Evolutionary conservation across 2,888 invertebrate genomes (phyloP).

Genomic region (Drosophila longiperda): DNA sequence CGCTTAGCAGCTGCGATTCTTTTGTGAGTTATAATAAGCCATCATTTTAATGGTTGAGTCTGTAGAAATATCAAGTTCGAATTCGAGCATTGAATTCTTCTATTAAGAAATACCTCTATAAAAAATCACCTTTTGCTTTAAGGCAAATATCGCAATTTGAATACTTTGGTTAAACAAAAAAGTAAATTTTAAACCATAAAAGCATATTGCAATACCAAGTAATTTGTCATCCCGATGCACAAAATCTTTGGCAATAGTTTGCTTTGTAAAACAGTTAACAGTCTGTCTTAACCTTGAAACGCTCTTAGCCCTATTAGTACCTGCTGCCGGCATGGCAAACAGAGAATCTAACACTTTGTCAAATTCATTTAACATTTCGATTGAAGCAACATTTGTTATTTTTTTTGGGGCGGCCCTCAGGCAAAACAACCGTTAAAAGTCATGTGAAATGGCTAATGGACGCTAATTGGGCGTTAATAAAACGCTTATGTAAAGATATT

Average conservation of each 20-base stretch:
- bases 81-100: no score
- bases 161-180: neutral
- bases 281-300: constrained; percentile 25
- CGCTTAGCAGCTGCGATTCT: constrained; percentile 8
- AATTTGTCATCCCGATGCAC: neutral
- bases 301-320: constrained; percentile 20
- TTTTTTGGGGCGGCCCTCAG: constrained; percentile 40
- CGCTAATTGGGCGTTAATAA: constrained; percentile 76
- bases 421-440: constrained; percentile 29
- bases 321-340: constrained; percentile 26
- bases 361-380: constrained; percentile 39
- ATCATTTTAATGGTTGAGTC: constrained; percentile 58
- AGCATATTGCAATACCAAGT: neutral
- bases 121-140: neutral
- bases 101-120: constrained; percentile 15
- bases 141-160: neutral
- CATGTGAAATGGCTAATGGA: constrained; percentile 64
- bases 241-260: neutral
- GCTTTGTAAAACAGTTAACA: constrained; percentile 4
- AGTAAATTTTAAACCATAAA: neutral
- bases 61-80: constrained; percentile 45
- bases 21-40: constrained; percentile 51
- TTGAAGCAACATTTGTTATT: constrained; percentile 8
- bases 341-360: constrained; percentile 43
- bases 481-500: constrained; percentile 39